Base-by-base conservation (phyloP, 1,140 invertebrate genomes). In the Melitaea cinxia region DNA sequence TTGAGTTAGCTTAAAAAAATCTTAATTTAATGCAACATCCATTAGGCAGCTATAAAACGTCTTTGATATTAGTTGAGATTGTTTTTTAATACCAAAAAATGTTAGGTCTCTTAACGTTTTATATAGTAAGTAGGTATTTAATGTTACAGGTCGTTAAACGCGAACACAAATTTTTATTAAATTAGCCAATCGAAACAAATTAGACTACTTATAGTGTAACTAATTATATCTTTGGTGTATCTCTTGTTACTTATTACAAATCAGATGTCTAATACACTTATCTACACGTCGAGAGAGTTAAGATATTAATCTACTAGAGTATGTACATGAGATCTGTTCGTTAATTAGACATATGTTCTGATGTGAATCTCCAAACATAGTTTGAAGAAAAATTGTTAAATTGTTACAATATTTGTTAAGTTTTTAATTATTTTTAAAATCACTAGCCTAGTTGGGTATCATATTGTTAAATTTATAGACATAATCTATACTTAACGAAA, bases 1-100 rank as follows among this genome's bases (percentile, higher is more conserved):
- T 62, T 54, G 60, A 61, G 59, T 58, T 33, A 65, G 24, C 63
- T 60, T n/a, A n/a, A n/a, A 62, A 65, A 54, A 23, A 54, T 45
- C 53, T 60, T 70, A 70, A 65, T 65, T 62, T 60, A 60, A 71
- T 62, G 47, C 60, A 59, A 66, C 55, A 71, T 55, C 42, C 55
- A 71, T 71, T 66, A 62, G 57, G 15, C 24, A 58, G 58, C 42
- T 21, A 56, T 70, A 55, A 59, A 57, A 59, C 4, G 26, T 28
- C 28, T 66, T n/a, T 23, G 14, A 21, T 52, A 52, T 52, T 35
- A 60, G 45, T 60, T 9, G 24, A 24, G 47, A 42, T 17, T 57
- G 2, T 45, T 28, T 45, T 14, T 14, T 57, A 23, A 9, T 47
- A n/a, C 19, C 19, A 15, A 23, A 0, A n/a, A 47, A 23, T 47